Base-by-base conservation (phyloP, 64 coral and sea anemone genomes). In the Montipora efflorescens region DNA sequence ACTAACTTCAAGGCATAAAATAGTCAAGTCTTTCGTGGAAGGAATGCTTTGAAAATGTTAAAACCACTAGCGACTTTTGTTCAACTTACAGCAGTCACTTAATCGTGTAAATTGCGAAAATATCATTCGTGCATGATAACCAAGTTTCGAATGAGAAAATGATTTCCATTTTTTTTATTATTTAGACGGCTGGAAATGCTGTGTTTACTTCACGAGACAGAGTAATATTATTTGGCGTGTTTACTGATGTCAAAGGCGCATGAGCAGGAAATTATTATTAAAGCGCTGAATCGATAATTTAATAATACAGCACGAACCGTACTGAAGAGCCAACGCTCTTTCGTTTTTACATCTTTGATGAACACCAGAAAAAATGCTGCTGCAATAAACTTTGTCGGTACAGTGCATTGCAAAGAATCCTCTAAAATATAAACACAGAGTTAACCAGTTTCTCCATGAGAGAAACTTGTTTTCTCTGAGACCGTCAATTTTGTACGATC, bases 301-400 rank as follows among this genome's bases (percentile, higher is more conserved):
- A 73, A 86, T 14, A 50, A 14, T 72, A 47, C 1, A 86, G 46
- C 19, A 16, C 9, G 28, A 50, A 2, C 46, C 64, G 71, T 72
- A 46, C 12, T 86, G 47, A 47, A 67, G 59, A 68, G 59, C 3
- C 7, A 15, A 4, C 23, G 10, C 9, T 28, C 11, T 53, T 10
- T 67, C 23, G 18, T 67, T 62, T 67, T 62, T 11, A 36, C 4
- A 82, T 64, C 53, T 82, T 19, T 44, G 6, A 67, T n/a, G n/a
- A 84, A 84, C 44, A 62, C 47, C 45, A 86, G 19, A 8, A 47
- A 72, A 71, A n/a, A 71, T 73, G 82, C 82, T 69, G 82, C 44
- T 71, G 45, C 19, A 86, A 86, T 86, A 67, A 71, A 50, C n/a
- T 48, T 86, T 86, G 71, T 86, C 43, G 22, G 45, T 8, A 71